Evolutionary conservation across 2,888 invertebrate genomes (phyloP), one percentile per base, ranked within the genome.

Genomic region (Sarcophaga variegata): DNA sequence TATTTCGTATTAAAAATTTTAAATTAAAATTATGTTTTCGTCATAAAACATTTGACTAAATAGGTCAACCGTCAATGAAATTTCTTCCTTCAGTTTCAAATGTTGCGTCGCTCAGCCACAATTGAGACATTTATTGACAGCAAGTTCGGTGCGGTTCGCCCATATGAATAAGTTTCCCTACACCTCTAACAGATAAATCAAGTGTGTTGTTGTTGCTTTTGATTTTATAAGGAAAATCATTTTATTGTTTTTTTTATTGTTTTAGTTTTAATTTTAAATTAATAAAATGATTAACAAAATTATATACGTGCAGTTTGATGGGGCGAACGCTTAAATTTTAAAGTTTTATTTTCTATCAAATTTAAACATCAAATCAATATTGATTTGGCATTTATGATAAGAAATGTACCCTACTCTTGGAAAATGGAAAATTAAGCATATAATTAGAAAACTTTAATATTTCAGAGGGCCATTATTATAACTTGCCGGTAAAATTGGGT

Each of bases 41-140:
- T 76, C 69, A 75, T 82, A 79, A 86, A 82, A 86, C 54, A 67
- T 62, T 86, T 82, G 76, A 76, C 75, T 75, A 86, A 86, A 86
- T 86, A 79, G 82, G 82, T 76, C 85, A 79, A 79, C 75, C 79
- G 49, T 82, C 74, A 74, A 49, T 69, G 47, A 62, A 71, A 71
- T 76, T 45, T 10, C 60, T 69, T 69, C 14, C 60, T 69, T 69
- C 14, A 62, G 37, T 62, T 70, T 5, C 47, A 66, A 12, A 77
- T 60, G 59, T 60, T 75, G 75, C 64, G 71, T 67, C 64, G 64
- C 54, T 17, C 27, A 74, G 63, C 64, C 81, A 66, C 60, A 47
- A 85, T 17, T 27, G n/a, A 77, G 66, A 74, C 77, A 81, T 74
- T 81, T 81, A 78, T 75, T 74, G 66, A 66, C 72, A 66, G 62